Evolutionary conservation across 2,113 vertebrate genomes (phyloP).

Genomic region (Tricholaema leucomelas): DNA sequence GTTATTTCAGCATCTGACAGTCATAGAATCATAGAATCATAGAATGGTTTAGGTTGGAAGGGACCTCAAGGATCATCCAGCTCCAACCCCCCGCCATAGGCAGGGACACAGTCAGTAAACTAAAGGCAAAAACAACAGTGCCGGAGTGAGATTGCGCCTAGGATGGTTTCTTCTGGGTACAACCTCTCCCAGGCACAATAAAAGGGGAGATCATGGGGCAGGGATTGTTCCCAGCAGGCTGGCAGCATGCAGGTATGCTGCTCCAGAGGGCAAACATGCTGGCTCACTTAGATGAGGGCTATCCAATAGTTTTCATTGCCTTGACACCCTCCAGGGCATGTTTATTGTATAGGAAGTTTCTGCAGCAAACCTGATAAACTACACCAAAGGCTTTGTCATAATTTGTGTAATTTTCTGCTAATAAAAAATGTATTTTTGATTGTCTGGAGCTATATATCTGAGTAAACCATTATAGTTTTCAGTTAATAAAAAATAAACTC

Average conservation of each 20-base stretch:
- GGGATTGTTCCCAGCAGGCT: background rate
- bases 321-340: background rate
- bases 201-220: background rate
- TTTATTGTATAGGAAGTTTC: background rate
- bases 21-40: no score
- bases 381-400: background rate
- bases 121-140: background rate
- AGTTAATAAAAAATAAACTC: background rate
- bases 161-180: background rate
- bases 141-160: background rate
- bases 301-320: background rate
- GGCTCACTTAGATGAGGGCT: rapidly evolving
- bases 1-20: background rate
- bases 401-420: background rate
- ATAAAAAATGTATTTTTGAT: background rate
- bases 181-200: background rate
- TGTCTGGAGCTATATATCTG: background rate
- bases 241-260: rapidly evolving
- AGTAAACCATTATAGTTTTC: background rate
- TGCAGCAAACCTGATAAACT: background rate
- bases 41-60: no score
- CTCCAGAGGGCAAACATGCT: rapidly evolving
- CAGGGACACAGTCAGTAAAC: background rate
- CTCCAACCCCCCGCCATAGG: no score
- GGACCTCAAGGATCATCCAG: no score